phyloP scores from a whole-genome alignment of 2,888 invertebrate species.

The Microplitis deprimator region DNA sequence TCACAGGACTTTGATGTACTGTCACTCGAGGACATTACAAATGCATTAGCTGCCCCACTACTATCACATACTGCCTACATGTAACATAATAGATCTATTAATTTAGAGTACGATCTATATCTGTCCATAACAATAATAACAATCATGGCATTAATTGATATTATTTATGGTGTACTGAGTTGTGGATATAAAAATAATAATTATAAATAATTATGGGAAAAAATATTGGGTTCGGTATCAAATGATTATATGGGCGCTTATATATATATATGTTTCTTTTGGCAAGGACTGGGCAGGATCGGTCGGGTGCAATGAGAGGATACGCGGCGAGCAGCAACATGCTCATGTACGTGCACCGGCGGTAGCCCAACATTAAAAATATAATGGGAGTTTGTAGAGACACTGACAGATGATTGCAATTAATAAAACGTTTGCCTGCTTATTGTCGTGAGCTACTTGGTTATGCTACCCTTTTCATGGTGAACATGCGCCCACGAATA shows the following conservation, averaged over 20 bases:
- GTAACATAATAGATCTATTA: conserved; percentile 15
- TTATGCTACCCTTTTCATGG: conserved; percentile 65
- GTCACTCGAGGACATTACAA: conserved; percentile 66
- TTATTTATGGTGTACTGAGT: neutral
- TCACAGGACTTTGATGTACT: conserved; percentile 64
- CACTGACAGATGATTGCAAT: conserved; percentile 69
- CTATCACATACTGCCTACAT: conserved; percentile 43
- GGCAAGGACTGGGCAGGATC: neutral
- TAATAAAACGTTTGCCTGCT: conserved; percentile 69
- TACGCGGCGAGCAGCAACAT: neutral
- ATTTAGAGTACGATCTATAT: neutral
- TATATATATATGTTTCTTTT: neutral
- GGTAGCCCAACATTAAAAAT: conserved; percentile 44
- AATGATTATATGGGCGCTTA: neutral
- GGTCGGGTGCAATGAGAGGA: neutral
- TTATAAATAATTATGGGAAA: neutral
- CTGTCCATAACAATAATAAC: neutral
- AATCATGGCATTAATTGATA: neutral
- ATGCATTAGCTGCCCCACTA: conserved; percentile 63
- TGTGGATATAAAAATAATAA: neutral
- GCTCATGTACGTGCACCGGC: conserved; percentile 3
- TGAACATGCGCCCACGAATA: conserved; percentile 41
- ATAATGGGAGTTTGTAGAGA: conserved; percentile 66
- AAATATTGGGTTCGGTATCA: neutral
- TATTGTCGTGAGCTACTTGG: conserved; percentile 67